phyloP scores from a whole-genome alignment of 2,888 invertebrate species.

The Dicyrtoma fusca region DNA sequence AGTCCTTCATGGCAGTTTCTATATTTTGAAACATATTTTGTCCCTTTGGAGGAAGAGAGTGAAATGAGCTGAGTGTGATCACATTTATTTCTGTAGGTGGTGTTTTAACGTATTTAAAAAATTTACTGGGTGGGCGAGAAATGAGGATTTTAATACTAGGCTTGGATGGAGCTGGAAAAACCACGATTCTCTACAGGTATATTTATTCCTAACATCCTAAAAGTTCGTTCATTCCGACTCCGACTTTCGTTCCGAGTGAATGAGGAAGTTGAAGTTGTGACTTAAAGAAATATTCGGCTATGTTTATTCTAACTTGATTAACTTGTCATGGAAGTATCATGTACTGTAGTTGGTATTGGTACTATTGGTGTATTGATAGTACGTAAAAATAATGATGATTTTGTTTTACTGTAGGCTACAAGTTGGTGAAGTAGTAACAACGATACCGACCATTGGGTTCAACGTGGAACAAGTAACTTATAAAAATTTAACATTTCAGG shows the following conservation, averaged over 20 bases:
- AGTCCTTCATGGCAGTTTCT: background rate
- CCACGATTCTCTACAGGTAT: conserved; percentile 91
- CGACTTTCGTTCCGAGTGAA: too few relatives aligned
- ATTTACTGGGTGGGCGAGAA: conserved; percentile 93
- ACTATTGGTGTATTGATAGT: too few relatives aligned
- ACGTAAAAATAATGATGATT: too few relatives aligned
- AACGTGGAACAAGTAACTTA: conserved; percentile 99
- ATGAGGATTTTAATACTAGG: conserved; percentile 98
- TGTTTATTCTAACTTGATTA: too few relatives aligned
- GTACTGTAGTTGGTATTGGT: too few relatives aligned
- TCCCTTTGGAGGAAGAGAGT: background rate
- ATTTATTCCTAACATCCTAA: too few relatives aligned
- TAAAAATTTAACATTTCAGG: conserved; percentile 99
- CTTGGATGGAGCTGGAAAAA: conserved; percentile 98
- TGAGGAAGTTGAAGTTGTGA: too few relatives aligned
- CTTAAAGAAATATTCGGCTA: too few relatives aligned
- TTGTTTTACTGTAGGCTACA: conserved; percentile 69
- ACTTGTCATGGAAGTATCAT: too few relatives aligned
- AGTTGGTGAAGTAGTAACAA: conserved; percentile 93
- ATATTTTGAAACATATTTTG: conserved; percentile 9
- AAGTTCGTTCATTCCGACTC: too few relatives aligned
- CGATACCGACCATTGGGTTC: conserved; percentile 97
- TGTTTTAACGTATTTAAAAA: conserved; percentile 93
- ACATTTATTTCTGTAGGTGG: conserved; percentile 70
- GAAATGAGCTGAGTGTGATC: conserved; percentile 10